These are phyloP conservation scores for Mesitornis unicolor DNA, from an alignment of 2,113 vertebrate genomes.

Conservation along the genomic window DNA sequence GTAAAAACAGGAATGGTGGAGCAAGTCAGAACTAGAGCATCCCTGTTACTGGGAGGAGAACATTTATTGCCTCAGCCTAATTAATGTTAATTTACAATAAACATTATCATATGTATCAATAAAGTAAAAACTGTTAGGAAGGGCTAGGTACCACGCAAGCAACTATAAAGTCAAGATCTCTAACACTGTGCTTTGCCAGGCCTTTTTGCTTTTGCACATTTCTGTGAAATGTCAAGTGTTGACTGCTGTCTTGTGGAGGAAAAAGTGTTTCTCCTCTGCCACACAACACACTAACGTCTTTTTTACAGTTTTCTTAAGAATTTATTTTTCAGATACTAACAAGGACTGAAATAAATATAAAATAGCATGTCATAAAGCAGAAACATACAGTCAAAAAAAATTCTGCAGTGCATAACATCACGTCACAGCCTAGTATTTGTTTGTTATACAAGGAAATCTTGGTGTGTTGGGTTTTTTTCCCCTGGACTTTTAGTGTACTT, in stretches of 20 bases:
- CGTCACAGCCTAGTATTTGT: not conserved
- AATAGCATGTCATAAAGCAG: not conserved
- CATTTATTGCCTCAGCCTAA: not conserved
- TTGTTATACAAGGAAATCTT: not conserved
- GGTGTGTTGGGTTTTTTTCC: not conserved
- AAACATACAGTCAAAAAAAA: not conserved
- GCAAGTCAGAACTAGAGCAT: not conserved
- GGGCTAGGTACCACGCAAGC: not conserved
- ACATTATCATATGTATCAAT: not conserved
- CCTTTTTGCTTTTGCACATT: not conserved
- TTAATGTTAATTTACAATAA: not conserved
- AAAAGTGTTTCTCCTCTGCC: not conserved
- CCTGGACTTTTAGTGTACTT: not conserved
- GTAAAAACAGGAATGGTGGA: not conserved
- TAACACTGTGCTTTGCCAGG: not conserved
- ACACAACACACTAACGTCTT: not conserved
- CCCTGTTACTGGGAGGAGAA: not conserved
- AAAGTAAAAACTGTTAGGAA: not conserved
- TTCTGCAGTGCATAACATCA: not conserved
- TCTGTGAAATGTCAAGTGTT: not conserved
- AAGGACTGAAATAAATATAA: not conserved
- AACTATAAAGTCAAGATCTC: not conserved
- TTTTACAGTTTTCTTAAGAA: not conserved
- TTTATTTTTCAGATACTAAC: not conserved
- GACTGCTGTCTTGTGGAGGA: not conserved